Evolutionary conservation across 2,797 vertebrate species (phyloP), one percentile per base, ranked within the genome.

Genomic region (Steatocranus sp.): DNA sequence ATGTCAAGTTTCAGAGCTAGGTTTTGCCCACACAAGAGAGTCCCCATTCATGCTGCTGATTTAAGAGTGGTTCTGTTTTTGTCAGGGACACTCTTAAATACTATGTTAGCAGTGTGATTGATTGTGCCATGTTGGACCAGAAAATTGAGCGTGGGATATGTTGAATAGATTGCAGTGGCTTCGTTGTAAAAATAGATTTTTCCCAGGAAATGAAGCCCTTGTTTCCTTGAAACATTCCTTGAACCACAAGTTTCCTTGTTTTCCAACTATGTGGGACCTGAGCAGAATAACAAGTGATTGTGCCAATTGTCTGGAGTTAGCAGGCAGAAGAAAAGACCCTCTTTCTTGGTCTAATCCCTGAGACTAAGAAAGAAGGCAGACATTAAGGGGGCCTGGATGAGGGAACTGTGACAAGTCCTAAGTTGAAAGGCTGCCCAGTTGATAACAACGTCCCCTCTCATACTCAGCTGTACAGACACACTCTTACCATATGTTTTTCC

Each of bases 281-380:
- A 92, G 81, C 83, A 51, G 93, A 92, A 94, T 93, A 89, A 79
- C 83, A 93, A 95, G 92, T 91, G 86, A 78, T 27, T 23, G 48
- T 32, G 73, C 32, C 23, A 73, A 89, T 89, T 90, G 90, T 93
- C 68, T 80, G 18, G 81, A 81, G 80, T 79, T 83, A 85, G 82
- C 80, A 75, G 75, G 74, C 85, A 54, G 79, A 89, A 91, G 83
- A 91, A 93, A 90, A 85, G 84, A 56, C 27, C 70, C 79, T 25
- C 74, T 86, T 83, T 91, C 75, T 87, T 18, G 34, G 61, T 81
- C 61, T 91, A 89, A 93, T 91, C 83, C 81, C 23, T 68, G 8
- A 32, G 34, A n/a, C 63, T 54, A 74, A 14, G 34, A 41, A 74
- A 79, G 48, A 49, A 48, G 79, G 36, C 79, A 8, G 83, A 87